Evolutionary conservation across 2,113 vertebrate genomes (phyloP).

Genomic region (Amazona vittata): DNA sequence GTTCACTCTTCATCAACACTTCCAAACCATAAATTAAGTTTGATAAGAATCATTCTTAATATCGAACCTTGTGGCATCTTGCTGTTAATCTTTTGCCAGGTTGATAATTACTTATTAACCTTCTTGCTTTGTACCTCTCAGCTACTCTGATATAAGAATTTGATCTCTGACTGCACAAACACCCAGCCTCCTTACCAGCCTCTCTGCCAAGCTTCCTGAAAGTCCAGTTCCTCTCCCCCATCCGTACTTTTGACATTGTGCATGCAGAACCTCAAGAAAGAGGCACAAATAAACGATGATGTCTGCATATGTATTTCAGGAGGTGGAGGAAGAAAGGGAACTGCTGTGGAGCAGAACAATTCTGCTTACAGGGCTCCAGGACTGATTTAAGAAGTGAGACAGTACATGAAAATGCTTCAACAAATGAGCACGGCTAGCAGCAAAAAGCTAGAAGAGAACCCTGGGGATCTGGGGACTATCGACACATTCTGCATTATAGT

Average conservation of each 20-base stretch:
- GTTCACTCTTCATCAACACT: neutral
- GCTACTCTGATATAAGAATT: neutral
- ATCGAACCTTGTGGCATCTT: neutral
- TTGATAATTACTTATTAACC: neutral
- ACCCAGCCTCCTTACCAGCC: neutral
- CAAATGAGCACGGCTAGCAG: neutral
- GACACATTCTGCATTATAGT: neutral
- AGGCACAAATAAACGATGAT: neutral
- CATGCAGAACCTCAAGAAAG: neutral
- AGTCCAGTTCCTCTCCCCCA: neutral
- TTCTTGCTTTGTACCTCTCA: neutral
- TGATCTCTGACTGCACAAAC: neutral
- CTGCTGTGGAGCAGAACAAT: neutral
- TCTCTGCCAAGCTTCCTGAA: neutral
- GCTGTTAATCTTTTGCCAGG: neutral
- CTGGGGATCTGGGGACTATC: rapidly evolving
- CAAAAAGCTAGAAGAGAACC: neutral
- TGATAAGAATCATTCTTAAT: neutral
- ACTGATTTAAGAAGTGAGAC: neutral
- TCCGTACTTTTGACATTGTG: neutral
- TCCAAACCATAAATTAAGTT: neutral
- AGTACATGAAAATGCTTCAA: neutral
- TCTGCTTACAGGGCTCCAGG: neutral
- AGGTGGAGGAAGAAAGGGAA: neutral
- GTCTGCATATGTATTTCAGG: neutral